Percentiles rank a stretch among this genome's conserved stretches.
Conservation (phyloP, 2,797 vertebrate genomes). For the Acipenser oxyrinchus region DNA sequence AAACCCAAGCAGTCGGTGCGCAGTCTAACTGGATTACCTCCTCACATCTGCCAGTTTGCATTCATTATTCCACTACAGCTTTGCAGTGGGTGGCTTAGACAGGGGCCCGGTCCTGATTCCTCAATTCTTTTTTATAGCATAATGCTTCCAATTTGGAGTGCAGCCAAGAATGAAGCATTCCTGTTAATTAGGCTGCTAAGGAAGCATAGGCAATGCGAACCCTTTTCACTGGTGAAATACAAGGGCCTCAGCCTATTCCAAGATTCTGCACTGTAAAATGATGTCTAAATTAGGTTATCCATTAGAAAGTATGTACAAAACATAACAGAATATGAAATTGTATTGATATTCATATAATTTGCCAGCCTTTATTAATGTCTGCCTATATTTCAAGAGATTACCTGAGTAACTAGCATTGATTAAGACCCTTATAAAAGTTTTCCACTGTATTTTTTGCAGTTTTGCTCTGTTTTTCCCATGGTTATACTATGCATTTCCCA, state of each 20-base stretch:
- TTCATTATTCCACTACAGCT: neutral
- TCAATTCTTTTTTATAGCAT: neutral
- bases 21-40: constrained; percentile 9
- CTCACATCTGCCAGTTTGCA: constrained; percentile 2
- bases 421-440: too few relatives aligned
- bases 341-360: too few relatives aligned
- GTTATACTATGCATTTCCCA: too few relatives aligned
- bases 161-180: constrained; percentile 12
- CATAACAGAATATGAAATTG: too few relatives aligned
- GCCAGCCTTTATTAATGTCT: too few relatives aligned
- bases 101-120: neutral
- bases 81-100: constrained; percentile 1
- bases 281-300: too few relatives aligned
- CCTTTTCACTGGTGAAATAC: constrained; percentile 14
- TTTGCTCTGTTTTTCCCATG: too few relatives aligned
- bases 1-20: constrained; percentile 5
- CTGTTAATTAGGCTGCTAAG: constrained; percentile 7
- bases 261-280: constrained; percentile 23
- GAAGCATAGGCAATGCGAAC: constrained; percentile 14
- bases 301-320: too few relatives aligned
- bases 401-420: too few relatives aligned
- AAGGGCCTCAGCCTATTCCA: constrained; percentile 22
- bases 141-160: neutral
- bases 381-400: too few relatives aligned
- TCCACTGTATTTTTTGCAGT: too few relatives aligned